Evolutionary conservation across 2,113 vertebrate genomes (phyloP).

Genomic region (Sebastes schlegelii): DNA sequence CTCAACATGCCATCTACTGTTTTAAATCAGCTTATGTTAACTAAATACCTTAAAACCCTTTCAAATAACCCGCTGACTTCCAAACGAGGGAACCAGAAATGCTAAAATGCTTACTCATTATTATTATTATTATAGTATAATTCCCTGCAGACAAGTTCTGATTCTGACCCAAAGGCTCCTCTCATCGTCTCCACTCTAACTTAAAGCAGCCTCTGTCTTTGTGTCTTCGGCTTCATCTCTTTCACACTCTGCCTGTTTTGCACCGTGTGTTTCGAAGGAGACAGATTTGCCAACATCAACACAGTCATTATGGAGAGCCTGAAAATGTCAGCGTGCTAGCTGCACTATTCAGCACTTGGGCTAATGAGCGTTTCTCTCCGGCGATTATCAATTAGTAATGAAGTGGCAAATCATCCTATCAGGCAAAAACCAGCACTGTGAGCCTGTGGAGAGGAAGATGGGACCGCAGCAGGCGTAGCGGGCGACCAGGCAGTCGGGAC

Average conservation of each 20-base stretch:
- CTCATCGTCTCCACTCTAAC: background rate
- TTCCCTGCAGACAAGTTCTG: background rate
- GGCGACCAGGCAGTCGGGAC: background rate
- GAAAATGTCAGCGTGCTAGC: slow-evolving; percentile 63
- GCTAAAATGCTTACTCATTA: no score
- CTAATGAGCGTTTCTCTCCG: slow-evolving; percentile 75
- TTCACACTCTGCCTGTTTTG: slow-evolving; percentile 10
- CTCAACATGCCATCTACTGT: no score
- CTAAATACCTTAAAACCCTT: no score
- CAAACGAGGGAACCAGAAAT: no score
- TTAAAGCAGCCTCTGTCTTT: background rate
- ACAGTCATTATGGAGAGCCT: slow-evolving; percentile 44
- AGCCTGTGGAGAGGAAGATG: slow-evolving; percentile 44
- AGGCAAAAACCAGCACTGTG: slow-evolving; percentile 53
- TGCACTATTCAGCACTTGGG: slow-evolving; percentile 64
- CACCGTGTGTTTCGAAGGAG: slow-evolving; percentile 14
- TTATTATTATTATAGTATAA: background rate
- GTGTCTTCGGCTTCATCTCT: slow-evolving; percentile 13
- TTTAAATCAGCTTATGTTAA: no score
- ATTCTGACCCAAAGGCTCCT: background rate
- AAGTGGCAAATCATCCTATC: slow-evolving; percentile 79
- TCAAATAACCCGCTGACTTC: no score
- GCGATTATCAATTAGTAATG: slow-evolving; percentile 82
- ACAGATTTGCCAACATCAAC: slow-evolving; percentile 39
- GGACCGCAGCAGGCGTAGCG: slow-evolving; percentile 6